Evolutionary conservation across 1,140 invertebrate species (phyloP).

Genomic region (Euwallacea fornicatus): DNA sequence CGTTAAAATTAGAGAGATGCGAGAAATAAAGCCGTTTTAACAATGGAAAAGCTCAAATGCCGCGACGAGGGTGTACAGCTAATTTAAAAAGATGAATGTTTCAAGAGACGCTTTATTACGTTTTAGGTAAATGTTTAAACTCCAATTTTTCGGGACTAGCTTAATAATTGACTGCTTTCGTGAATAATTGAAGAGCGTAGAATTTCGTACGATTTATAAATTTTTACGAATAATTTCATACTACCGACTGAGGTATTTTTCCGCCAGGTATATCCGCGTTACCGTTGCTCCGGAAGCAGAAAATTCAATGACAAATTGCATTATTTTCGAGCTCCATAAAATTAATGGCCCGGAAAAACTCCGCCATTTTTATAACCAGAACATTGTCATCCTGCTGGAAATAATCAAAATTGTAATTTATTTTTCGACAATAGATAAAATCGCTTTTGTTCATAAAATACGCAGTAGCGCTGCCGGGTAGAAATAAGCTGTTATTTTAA

Average conservation of each 20-base stretch:
- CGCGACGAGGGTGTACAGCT: conserved; percentile 2
- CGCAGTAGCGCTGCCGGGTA: not conserved
- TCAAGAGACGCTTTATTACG: conserved; percentile 7
- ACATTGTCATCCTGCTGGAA: conserved; percentile 11
- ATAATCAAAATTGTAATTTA: conserved; percentile 15
- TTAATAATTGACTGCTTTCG: too few relatives aligned
- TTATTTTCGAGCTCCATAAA: conserved; percentile 10
- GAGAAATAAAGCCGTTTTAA: not conserved
- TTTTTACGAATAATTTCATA: not conserved
- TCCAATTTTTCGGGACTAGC: not conserved
- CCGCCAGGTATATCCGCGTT: conserved; percentile 2
- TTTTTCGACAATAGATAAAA: conserved; percentile 10
- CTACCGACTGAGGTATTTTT: conserved; percentile 1
- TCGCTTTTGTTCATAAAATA: not conserved
- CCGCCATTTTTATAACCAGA: conserved; percentile 19
- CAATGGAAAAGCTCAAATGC: not conserved
- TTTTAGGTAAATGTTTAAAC: conserved; percentile 13
- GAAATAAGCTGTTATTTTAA: conserved; percentile 3
- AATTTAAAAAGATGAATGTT: conserved; percentile 11
- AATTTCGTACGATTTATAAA: too few relatives aligned
- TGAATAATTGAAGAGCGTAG: too few relatives aligned
- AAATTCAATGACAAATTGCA: conserved; percentile 27
- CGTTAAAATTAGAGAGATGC: conserved; percentile 5
- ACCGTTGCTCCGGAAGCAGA: conserved; percentile 12
- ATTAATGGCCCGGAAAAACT: conserved; percentile 19